Evolutionary conservation across 2,888 invertebrate species (phyloP).

Genomic region (Pantelozetes paolii): DNA sequence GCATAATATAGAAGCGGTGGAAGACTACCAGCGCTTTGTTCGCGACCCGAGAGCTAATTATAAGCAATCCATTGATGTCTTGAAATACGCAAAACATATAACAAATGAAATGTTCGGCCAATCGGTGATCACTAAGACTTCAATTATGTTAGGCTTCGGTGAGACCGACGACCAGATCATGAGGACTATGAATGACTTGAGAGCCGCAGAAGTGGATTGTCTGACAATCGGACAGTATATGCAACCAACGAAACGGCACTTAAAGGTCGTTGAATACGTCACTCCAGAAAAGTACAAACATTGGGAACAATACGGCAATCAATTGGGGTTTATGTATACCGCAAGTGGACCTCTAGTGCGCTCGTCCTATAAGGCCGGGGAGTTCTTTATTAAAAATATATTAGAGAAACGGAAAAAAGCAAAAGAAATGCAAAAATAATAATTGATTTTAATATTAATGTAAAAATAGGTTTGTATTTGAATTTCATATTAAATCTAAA

Average conservation of each 20-base stretch:
- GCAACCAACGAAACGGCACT: constrained; percentile 95
- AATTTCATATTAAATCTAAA: neutral
- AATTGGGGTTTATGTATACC: constrained; percentile 88
- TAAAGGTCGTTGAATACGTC: constrained; percentile 89
- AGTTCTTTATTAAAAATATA: constrained; percentile 79
- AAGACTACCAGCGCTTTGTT: constrained; percentile 75
- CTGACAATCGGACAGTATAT: constrained; percentile 97
- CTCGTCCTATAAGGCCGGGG: constrained; percentile 97
- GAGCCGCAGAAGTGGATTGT: constrained; percentile 80
- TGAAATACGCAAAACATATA: constrained; percentile 72
- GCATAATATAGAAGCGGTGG: constrained; percentile 97
- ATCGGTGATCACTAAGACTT: constrained; percentile 83
- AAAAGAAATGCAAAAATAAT: neutral
- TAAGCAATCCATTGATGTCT: constrained; percentile 75
- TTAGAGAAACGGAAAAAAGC: constrained; percentile 57
- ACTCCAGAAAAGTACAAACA: constrained; percentile 84
- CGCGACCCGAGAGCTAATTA: constrained; percentile 89
- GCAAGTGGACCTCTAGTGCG: constrained; percentile 96
- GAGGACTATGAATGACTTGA: constrained; percentile 79
- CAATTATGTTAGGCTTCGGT: constrained; percentile 93
- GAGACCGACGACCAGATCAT: constrained; percentile 82
- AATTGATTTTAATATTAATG: neutral
- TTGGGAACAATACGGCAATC: constrained; percentile 75
- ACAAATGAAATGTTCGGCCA: constrained; percentile 43
- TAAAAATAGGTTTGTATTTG: constrained; percentile 5